phyloP scores from a whole-genome alignment of 2,113 vertebrate genomes.

The Tychaedon coryphoeus region DNA sequence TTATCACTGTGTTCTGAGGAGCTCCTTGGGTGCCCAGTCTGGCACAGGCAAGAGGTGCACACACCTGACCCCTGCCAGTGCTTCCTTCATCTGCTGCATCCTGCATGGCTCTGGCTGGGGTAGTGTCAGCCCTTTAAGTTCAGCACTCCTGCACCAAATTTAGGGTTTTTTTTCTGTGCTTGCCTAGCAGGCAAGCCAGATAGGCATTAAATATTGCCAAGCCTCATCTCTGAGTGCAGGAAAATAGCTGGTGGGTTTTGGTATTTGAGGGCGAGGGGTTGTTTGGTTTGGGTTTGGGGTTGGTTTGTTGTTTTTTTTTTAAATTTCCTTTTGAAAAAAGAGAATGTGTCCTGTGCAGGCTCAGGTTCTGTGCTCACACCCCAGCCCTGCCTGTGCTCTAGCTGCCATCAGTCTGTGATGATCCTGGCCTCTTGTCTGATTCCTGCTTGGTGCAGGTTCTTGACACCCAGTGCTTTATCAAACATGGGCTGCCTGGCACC shows the following conservation, averaged over 20 bases:
- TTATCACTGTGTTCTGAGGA: neutral
- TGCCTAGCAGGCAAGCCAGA: neutral
- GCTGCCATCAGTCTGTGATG: neutral
- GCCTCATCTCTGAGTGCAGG: neutral
- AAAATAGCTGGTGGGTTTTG: neutral
- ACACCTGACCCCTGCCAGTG: neutral
- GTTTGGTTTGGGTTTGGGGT: neutral
- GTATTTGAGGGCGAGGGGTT: rapidly evolving
- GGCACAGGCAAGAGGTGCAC: neutral
- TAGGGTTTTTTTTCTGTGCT: neutral
- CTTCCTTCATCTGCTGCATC: neutral
- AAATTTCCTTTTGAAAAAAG: neutral
- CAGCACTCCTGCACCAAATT: neutral
- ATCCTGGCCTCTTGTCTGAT: constrained; percentile 62
- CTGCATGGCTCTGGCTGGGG: rapidly evolving
- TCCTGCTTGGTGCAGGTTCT: constrained; percentile 68
- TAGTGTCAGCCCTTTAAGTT: neutral
- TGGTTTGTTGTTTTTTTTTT: neutral
- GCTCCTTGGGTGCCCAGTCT: rapidly evolving
- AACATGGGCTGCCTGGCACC: constrained; percentile 79
- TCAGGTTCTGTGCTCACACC: neutral
- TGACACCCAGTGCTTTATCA: constrained; percentile 83
- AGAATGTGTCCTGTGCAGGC: neutral
- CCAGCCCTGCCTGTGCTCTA: neutral
- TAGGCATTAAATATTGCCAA: neutral